A percentile compares a stretch with the other conserved stretches of the same genome.
Evolutionary conservation across 1,140 invertebrate genomes (phyloP).

Genomic region (Panagrolaimus sp.): DNA sequence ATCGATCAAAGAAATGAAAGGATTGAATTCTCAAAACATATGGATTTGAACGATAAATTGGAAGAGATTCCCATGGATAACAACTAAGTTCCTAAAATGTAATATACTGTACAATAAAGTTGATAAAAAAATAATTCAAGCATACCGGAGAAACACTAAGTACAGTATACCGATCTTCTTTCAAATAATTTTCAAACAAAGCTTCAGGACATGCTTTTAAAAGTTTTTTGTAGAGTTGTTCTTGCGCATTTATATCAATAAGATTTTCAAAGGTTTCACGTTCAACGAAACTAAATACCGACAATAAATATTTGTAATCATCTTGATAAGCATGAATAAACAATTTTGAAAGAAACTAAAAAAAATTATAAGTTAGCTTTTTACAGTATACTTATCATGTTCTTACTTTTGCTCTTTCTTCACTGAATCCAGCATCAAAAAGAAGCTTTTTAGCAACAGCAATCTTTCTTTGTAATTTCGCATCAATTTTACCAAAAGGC

Average conservation of each 20-base stretch:
- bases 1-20: conserved; percentile 40
- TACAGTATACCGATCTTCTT: conserved; percentile 4
- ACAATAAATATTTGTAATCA: background rate
- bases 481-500: background rate
- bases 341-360: background rate
- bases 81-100: conserved; percentile 24
- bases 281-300: background rate
- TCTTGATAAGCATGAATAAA: background rate
- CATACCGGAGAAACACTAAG: background rate
- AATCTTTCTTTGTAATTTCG: no score
- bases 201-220: background rate
- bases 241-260: background rate
- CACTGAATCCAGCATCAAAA: no score
- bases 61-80: conserved; percentile 39
- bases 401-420: no score
- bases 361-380: background rate
- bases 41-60: conserved; percentile 27
- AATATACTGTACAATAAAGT: background rate
- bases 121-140: background rate
- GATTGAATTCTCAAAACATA: conserved; percentile 37
- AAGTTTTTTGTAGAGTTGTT: background rate
- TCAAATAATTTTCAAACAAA: background rate
- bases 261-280: background rate
- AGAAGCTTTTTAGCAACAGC: no score
- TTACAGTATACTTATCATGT: no score